These are phyloP conservation scores for Pseudoips prasinana DNA, from an alignment of 2,888 invertebrate genomes.

Conservation along the genomic window DNA sequence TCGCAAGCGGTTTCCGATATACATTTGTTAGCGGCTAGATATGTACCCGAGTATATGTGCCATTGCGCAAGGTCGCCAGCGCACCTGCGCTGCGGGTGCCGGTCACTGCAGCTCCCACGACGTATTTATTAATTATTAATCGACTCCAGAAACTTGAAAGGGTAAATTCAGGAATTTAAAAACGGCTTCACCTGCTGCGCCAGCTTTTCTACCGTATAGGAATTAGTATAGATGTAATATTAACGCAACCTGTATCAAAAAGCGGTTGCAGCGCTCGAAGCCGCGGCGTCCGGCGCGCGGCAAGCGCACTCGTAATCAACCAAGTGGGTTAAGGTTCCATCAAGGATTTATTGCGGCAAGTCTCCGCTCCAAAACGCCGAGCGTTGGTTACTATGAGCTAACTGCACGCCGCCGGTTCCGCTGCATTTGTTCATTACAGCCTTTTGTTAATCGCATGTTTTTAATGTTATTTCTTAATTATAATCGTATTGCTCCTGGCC, in stretches of 20 bases:
- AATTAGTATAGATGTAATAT: conserved; percentile 16
- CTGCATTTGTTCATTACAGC: conserved; percentile 68
- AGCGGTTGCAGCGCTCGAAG: conserved; percentile 58
- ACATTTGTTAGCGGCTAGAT: conserved; percentile 62
- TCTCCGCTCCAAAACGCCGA: conserved; percentile 78
- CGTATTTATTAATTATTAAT: conserved; percentile 53
- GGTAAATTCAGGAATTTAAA: conserved; percentile 47
- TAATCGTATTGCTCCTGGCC: too few species aligned
- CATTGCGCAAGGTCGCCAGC: conserved; percentile 75
- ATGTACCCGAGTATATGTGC: conserved; percentile 54
- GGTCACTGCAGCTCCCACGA: conserved; percentile 65
- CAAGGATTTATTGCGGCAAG: conserved; percentile 82
- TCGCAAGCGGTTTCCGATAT: conserved; percentile 69
- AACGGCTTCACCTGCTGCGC: conserved; percentile 45
- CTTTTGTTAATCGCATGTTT: conserved; percentile 49
- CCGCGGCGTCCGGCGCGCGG: conserved; percentile 50
- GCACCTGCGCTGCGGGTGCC: conserved; percentile 57
- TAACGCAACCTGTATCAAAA: conserved; percentile 34
- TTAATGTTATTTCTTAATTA: conserved; percentile 43
- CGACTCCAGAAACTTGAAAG: conserved; percentile 41
- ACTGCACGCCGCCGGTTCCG: conserved; percentile 69
- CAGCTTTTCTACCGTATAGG: conserved; percentile 22
- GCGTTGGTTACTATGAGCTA: conserved; percentile 74
- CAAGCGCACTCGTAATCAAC: conserved; percentile 75
- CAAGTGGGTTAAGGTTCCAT: conserved; percentile 81